A percentile compares a stretch with the other conserved stretches of the same genome.
These are phyloP conservation scores for Chydorus sphaericus DNA, from an alignment of 2,888 invertebrate genomes.

Conservation along the genomic window DNA sequence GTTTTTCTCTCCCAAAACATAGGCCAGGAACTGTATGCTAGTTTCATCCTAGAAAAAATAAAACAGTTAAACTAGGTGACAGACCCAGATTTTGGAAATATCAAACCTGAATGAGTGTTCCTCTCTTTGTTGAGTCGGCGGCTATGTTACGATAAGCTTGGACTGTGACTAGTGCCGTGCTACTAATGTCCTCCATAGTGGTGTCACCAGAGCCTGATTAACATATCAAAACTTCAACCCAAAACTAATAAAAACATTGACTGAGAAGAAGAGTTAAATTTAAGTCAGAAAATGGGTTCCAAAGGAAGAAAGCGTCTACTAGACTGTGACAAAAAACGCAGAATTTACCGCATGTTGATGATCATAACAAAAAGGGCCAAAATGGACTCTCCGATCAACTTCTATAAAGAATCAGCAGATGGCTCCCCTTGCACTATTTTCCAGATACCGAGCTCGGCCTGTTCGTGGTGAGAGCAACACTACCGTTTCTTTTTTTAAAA, in stretches of 20 bases:
- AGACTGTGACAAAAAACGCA: too few relatives aligned
- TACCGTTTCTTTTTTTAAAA: too few relatives aligned
- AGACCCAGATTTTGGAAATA: background rate
- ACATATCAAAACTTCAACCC: background rate
- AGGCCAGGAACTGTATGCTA: slow-evolving; percentile 20
- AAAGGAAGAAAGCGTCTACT: background rate
- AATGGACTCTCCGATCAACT: too few relatives aligned
- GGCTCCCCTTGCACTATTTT: too few relatives aligned
- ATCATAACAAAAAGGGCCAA: slow-evolving; percentile 2
- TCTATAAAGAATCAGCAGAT: too few relatives aligned
- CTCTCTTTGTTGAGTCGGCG: slow-evolving; percentile 9
- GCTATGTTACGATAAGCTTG: slow-evolving; percentile 13
- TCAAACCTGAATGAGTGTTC: slow-evolving; percentile 12
- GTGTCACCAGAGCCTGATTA: background rate
- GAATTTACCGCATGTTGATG: background rate
- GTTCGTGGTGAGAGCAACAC: too few relatives aligned
- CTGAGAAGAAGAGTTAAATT: background rate
- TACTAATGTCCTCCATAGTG: slow-evolving; percentile 13
- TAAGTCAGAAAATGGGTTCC: background rate
- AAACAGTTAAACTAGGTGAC: background rate
- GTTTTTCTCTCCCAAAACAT: slow-evolving; percentile 20
- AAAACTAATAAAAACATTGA: background rate
- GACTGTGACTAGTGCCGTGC: slow-evolving; percentile 13
- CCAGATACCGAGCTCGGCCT: too few relatives aligned
- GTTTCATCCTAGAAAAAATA: slow-evolving; percentile 18